Evolutionary conservation across 64 coral and sea anemone species (phyloP), one percentile per base, ranked within the genome.

Genomic region (Astreopora myriophthalma): DNA sequence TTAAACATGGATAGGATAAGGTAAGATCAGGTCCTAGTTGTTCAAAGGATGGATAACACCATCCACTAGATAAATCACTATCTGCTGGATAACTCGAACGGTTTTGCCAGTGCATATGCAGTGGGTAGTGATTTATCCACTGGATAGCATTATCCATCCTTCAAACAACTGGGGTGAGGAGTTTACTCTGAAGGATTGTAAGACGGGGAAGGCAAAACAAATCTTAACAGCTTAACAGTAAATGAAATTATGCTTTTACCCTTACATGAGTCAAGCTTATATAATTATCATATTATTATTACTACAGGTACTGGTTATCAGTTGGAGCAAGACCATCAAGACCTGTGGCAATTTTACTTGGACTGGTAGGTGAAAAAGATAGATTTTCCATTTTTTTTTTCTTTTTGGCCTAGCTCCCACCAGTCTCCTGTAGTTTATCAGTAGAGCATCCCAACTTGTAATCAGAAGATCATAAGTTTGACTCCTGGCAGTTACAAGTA

Each of bases 1-100:
- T 79, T 99, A 82, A 99, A 99, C 73, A 85, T 96, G 28, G 97
- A 96, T 46, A 95, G 97, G 87, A 99, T 99, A 88, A 99, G 90
- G 97, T 75, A 7, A 30, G 30, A 39, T 29, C 8, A 28, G 32
- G 23, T 20, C 12, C 7, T 26, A 26, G 29, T 29, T 71, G 17
- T 24, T 64, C 61, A 24, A 64, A 64, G 11, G 11, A 46, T 46
- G 42, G 42, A 46, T 6, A 11, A 46, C 42, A 46, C 11, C 11
- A 4, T 46, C 11, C 4, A 46, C n/a, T n/a, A 46, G 42, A 46
- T 46, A 46, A 46, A 4, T 46, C 4, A 11, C 11, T 20, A 74
- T 4, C 23, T 16, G 37, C 23, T n/a, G n/a, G n/a, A n/a, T n/a
- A n/a, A n/a, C n/a, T n/a, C n/a, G n/a, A n/a, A n/a, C n/a, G n/a